phyloP scores from a whole-genome alignment of 2,888 invertebrate species.

The Stomorhina lunata region DNA sequence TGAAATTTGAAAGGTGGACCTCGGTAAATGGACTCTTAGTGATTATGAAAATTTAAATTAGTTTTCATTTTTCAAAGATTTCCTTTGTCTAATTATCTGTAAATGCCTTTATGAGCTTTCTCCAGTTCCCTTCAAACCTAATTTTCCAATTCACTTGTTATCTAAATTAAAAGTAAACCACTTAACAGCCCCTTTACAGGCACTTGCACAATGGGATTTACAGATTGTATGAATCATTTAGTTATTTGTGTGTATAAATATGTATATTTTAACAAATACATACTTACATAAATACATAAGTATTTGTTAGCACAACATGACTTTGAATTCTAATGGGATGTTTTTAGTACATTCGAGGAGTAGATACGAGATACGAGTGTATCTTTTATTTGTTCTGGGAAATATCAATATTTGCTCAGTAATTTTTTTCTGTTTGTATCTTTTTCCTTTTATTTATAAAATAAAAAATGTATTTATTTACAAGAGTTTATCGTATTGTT shows the following conservation, averaged over 20 bases:
- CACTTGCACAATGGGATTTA: constrained; percentile 26
- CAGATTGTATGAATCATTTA: constrained; percentile 17
- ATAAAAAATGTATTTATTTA: too few species aligned
- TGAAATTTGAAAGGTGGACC: too few species aligned
- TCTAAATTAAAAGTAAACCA: constrained; percentile 1
- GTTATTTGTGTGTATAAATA: neutral
- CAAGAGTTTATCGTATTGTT: neutral
- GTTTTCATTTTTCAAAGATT: too few species aligned
- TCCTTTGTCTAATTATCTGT: neutral
- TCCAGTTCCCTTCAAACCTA: constrained; percentile 10
- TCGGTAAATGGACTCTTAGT: too few species aligned
- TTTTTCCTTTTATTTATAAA: too few species aligned
- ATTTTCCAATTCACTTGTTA: constrained; percentile 8
- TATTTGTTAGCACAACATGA: neutral
- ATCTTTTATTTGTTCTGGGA: neutral
- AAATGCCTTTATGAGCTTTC: neutral
- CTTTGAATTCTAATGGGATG: neutral
- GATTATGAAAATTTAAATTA: too few species aligned
- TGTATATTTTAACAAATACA: too few species aligned
- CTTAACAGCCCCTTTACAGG: neutral
- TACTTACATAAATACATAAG: too few species aligned
- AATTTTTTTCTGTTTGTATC: neutral
- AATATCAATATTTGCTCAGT: constrained; percentile 14
- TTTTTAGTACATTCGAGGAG: too few species aligned
- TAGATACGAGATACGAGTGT: neutral